Evolutionary conservation across 2,113 vertebrate species (phyloP).

Genomic region (Gymnocephalus cernua): DNA sequence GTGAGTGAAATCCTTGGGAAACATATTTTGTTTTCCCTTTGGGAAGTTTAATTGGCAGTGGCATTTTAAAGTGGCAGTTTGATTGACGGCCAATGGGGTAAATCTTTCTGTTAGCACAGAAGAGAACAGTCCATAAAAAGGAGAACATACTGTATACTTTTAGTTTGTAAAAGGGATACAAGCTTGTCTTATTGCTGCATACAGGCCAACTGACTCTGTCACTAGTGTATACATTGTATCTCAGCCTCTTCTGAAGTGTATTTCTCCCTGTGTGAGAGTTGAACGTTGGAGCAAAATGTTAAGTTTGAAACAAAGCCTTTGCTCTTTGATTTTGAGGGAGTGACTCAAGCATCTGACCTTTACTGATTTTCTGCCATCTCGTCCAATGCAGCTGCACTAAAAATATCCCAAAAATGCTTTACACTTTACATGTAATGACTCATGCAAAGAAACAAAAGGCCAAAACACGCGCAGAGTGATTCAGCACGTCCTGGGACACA

Average conservation of each 20-base stretch:
- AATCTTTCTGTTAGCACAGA: neutral
- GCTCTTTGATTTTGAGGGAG: conserved; percentile 60
- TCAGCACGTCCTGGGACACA: neutral
- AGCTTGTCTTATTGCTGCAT: neutral
- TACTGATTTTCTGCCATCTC: conserved; percentile 49
- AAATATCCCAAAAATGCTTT: conserved; percentile 41
- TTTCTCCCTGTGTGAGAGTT: neutral
- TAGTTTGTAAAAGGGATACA: neutral
- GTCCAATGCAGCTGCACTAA: conserved; percentile 21
- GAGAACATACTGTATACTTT: neutral
- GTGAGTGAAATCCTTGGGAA: no score
- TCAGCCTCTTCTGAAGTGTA: neutral
- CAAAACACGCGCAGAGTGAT: conserved; percentile 17
- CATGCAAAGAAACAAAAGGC: conserved; percentile 31
- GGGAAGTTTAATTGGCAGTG: conserved; percentile 3
- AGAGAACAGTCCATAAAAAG: neutral
- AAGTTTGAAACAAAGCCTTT: conserved; percentile 41
- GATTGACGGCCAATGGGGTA: neutral
- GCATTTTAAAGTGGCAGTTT: neutral
- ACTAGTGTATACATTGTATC: neutral
- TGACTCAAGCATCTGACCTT: conserved; percentile 51
- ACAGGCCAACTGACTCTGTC: neutral
- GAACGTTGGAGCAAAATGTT: conserved; percentile 33
- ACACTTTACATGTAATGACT: conserved; percentile 45
- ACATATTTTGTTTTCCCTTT: neutral